phyloP scores from a whole-genome alignment of 2,113 vertebrate species.

The Anseranas semipalmata region DNA sequence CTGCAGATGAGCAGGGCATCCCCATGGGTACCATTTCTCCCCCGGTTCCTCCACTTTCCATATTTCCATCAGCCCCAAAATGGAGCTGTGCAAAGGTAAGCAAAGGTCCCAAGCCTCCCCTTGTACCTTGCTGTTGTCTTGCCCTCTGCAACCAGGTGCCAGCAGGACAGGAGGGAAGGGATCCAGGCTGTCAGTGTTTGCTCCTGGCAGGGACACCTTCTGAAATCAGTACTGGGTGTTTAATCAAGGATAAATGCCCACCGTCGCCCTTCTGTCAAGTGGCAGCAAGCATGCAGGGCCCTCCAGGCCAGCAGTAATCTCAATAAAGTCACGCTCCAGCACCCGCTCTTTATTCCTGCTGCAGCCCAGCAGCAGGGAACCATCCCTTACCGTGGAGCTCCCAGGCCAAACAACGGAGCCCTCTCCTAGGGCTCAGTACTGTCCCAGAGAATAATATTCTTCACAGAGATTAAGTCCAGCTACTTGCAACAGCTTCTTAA shows the following conservation, averaged over 20 bases:
- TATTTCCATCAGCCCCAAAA: background rate
- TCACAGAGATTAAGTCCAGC: background rate
- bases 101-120: background rate
- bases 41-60: background rate
- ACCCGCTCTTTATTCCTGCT: background rate
- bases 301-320: background rate
- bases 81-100: rapidly evolving
- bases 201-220: background rate
- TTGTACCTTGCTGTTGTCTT: background rate
- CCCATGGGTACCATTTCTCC: background rate
- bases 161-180: background rate
- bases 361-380: background rate
- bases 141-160: background rate
- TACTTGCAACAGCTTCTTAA: background rate
- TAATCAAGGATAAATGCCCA: background rate
- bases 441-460: background rate
- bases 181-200: background rate
- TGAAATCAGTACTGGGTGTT: background rate
- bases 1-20: background rate
- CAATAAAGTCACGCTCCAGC: background rate
- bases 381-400: background rate
- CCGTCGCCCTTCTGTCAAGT: background rate
- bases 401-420: background rate
- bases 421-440: background rate
- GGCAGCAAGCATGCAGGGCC: background rate